phyloP scores from a whole-genome alignment of 1,140 invertebrate genomes.

The Pseudomyrmex pallidus region DNA sequence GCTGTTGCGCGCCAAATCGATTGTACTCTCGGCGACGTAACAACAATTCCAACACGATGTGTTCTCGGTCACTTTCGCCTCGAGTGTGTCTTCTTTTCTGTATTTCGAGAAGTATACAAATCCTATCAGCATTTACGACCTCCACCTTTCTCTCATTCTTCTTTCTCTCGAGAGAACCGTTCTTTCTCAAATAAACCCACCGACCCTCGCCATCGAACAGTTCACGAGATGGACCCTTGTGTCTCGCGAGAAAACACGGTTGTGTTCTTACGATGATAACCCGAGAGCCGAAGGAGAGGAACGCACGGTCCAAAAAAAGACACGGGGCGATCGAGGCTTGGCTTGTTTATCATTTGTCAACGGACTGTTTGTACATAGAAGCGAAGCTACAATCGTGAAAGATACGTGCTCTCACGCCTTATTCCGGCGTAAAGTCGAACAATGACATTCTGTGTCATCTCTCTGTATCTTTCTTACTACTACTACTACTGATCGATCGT shows the following conservation, averaged over 20 bases:
- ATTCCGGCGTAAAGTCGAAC: slow-evolving; percentile 4
- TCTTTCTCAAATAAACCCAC: slow-evolving; percentile 76
- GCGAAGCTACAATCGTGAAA: slow-evolving; percentile 55
- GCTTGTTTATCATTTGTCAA: slow-evolving; percentile 80
- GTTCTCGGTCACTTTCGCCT: neutral
- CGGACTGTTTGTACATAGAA: slow-evolving; percentile 77
- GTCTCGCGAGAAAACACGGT: slow-evolving; percentile 67
- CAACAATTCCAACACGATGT: neutral
- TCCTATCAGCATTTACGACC: slow-evolving; percentile 46
- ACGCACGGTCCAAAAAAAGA: neutral
- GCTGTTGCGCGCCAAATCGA: too few relatives aligned
- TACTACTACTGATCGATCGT: slow-evolving; percentile 20
- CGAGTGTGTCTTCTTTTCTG: slow-evolving; percentile 46
- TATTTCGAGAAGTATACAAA: slow-evolving; percentile 69
- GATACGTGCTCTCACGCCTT: slow-evolving; percentile 44
- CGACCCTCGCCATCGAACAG: slow-evolving; percentile 58
- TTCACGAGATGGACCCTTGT: slow-evolving; percentile 64
- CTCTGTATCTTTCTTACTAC: neutral
- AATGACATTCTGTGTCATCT: neutral
- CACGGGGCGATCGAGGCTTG: slow-evolving; percentile 13
- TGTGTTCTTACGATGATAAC: slow-evolving; percentile 59
- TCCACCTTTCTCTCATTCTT: slow-evolving; percentile 4
- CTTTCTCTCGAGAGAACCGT: slow-evolving; percentile 57
- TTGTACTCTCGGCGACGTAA: neutral
- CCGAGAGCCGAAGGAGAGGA: slow-evolving; percentile 34